Evolutionary conservation across 2,888 invertebrate genomes (phyloP).

Genomic region (Drosophila kuntzei): DNA sequence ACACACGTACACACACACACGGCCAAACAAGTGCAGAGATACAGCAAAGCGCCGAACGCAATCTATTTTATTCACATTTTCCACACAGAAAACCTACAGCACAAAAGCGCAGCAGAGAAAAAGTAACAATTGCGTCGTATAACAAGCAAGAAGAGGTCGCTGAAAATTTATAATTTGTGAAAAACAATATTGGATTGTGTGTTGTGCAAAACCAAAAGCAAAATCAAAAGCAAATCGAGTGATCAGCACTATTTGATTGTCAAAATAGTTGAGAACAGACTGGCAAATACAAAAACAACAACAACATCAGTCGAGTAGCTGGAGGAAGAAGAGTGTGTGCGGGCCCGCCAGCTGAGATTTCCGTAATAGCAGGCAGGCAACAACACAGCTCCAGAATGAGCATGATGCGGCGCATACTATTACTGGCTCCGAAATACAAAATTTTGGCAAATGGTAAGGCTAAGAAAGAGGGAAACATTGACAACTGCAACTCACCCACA

Average conservation of each 20-base stretch:
- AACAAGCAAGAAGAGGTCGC: slow-evolving; percentile 27
- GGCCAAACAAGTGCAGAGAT: slow-evolving; percentile 58
- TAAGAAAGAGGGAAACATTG: background rate
- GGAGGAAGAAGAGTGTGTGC: slow-evolving; percentile 28
- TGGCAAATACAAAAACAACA: slow-evolving; percentile 29
- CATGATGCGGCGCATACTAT: slow-evolving; percentile 81
- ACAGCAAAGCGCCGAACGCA: slow-evolving; percentile 73
- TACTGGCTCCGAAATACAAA: slow-evolving; percentile 80
- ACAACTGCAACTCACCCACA: slow-evolving; percentile 29
- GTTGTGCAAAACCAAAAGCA: slow-evolving; percentile 35
- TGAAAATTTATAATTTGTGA: slow-evolving; percentile 15
- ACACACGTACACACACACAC: slow-evolving; percentile 38
- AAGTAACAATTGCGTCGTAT: slow-evolving; percentile 73
- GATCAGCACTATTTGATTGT: slow-evolving; percentile 49
- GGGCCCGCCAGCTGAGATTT: slow-evolving; percentile 64
- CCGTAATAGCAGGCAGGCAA: slow-evolving; percentile 43
- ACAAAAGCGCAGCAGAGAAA: slow-evolving; percentile 54
- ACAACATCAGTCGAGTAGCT: slow-evolving; percentile 24
- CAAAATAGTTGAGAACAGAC: slow-evolving; percentile 46
- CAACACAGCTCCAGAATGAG: slow-evolving; percentile 69
- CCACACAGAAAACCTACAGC: slow-evolving; percentile 62
- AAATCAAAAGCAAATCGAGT: slow-evolving; percentile 35
- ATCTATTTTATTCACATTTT: slow-evolving; percentile 78
- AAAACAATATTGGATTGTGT: slow-evolving; percentile 6
- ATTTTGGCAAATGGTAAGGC: slow-evolving; percentile 81